These are phyloP conservation scores for Phrynocephalus forsythii DNA, from an alignment of 2,797 vertebrate species.

Conservation along the genomic window DNA sequence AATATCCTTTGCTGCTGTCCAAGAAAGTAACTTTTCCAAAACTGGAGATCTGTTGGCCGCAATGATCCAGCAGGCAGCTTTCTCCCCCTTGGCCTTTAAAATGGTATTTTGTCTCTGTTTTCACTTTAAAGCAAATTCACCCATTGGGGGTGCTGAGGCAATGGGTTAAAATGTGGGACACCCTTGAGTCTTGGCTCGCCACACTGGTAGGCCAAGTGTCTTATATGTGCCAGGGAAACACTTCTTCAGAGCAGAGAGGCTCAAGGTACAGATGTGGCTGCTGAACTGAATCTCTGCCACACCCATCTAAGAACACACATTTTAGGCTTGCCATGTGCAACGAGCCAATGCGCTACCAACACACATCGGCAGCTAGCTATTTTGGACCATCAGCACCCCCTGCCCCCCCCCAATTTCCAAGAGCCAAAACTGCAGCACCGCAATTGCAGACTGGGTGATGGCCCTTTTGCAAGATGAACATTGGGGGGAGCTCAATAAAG, in stretches of 20 bases:
- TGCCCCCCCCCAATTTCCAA: neutral
- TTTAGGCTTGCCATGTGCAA: neutral
- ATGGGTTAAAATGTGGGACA: too few relatives aligned
- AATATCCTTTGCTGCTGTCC: neutral
- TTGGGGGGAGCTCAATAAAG: neutral
- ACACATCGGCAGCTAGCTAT: slow-evolving; percentile 2
- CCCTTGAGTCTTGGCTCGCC: too few relatives aligned
- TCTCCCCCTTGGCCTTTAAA: too few relatives aligned
- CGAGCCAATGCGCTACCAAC: slow-evolving; percentile 5
- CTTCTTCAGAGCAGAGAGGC: slow-evolving; percentile 2
- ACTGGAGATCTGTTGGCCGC: too few relatives aligned
- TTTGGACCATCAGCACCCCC: neutral
- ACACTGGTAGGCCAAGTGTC: too few relatives aligned
- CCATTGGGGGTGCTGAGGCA: too few relatives aligned
- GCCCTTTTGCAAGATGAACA: neutral
- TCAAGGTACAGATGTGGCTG: neutral
- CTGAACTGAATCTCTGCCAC: neutral
- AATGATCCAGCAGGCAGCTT: too few relatives aligned
- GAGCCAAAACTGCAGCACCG: accelerated
- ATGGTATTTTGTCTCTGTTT: too few relatives aligned
- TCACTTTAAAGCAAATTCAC: too few relatives aligned
- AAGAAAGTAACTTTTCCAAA: neutral
- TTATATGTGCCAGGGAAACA: neutral
- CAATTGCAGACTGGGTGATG: neutral
- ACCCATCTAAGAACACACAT: neutral